Percentiles rank a stretch among this genome's conserved stretches.
Evolutionary conservation across 37 sponge, comb jelly and placozoan genomes (phyloP).

Genomic region (Axinella damicornis): DNA sequence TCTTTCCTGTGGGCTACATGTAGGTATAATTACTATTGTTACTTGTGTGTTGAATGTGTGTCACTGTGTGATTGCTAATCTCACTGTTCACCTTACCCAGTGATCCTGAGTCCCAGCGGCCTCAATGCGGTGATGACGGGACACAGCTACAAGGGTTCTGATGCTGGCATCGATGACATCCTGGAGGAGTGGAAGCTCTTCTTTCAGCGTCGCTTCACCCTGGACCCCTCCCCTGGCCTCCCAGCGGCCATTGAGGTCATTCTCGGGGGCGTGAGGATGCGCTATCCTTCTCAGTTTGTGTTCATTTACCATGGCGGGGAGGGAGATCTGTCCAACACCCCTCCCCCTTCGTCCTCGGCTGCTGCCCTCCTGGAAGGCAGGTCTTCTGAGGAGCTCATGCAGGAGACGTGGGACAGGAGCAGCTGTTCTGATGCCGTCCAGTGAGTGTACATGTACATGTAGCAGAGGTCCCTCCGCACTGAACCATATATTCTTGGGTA

Average conservation of each 20-base stretch:
- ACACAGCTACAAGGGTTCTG: slow-evolving; percentile 73
- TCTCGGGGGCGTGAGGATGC: slow-evolving; percentile 70
- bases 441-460: slow-evolving; percentile 31
- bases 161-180: slow-evolving; percentile 67
- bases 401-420: slow-evolving; percentile 51
- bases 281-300: slow-evolving; percentile 77
- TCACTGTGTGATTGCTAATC: neutral
- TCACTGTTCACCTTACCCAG: slow-evolving; percentile 38
- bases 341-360: neutral
- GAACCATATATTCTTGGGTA: too few relatives aligned
- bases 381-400: slow-evolving; percentile 10
- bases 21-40: neutral
- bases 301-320: slow-evolving; percentile 72
- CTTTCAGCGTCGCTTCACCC: slow-evolving; percentile 57
- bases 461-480: too few relatives aligned
- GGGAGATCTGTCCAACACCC: slow-evolving; percentile 42
- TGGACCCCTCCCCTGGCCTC: slow-evolving; percentile 43
- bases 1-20: too few relatives aligned
- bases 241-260: slow-evolving; percentile 87
- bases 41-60: slow-evolving; percentile 16
- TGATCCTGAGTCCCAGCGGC: slow-evolving; percentile 86
- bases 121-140: slow-evolving; percentile 86
- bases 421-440: slow-evolving; percentile 34
- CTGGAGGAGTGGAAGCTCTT: slow-evolving; percentile 88
- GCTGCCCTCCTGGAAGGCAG: slow-evolving; percentile 9